phyloP scores from a whole-genome alignment of 2,113 vertebrate genomes.

The Pteruthius melanotis region DNA sequence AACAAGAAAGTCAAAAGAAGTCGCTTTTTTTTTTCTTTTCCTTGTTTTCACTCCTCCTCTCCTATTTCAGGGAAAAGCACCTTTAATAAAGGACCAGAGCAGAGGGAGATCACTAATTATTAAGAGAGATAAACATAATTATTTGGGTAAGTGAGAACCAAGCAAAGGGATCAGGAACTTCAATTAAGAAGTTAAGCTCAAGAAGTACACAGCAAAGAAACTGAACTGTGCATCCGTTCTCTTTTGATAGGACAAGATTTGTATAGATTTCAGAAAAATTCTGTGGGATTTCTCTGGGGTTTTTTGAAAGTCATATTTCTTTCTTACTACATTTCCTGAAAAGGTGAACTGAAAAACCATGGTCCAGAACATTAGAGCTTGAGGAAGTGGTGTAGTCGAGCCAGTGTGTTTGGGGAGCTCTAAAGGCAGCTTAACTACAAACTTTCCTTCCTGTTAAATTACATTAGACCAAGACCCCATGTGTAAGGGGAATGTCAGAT shows the following conservation, averaged over 20 bases:
- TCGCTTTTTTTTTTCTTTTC: background rate
- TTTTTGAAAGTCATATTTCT: background rate
- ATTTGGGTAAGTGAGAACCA: background rate
- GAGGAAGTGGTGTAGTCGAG: background rate
- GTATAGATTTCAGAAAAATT: background rate
- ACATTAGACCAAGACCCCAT: background rate
- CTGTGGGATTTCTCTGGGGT: background rate
- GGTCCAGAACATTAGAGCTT: background rate
- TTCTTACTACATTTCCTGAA: background rate
- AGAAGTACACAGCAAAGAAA: background rate
- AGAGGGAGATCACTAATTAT: background rate
- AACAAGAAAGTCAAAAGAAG: background rate
- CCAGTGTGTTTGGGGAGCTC: background rate
- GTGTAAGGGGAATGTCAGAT: background rate
- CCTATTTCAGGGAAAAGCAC: background rate
- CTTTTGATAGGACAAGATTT: background rate
- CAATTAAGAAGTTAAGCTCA: background rate
- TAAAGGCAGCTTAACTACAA: background rate
- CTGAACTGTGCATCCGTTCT: background rate
- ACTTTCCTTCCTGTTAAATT: background rate
- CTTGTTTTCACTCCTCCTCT: fast-evolving
- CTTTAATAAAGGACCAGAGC: background rate
- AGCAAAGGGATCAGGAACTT: background rate
- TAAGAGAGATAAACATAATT: background rate
- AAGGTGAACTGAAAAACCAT: background rate